Evolutionary conservation across 2,888 invertebrate genomes (phyloP).

Genomic region (Cabera pusaria): DNA sequence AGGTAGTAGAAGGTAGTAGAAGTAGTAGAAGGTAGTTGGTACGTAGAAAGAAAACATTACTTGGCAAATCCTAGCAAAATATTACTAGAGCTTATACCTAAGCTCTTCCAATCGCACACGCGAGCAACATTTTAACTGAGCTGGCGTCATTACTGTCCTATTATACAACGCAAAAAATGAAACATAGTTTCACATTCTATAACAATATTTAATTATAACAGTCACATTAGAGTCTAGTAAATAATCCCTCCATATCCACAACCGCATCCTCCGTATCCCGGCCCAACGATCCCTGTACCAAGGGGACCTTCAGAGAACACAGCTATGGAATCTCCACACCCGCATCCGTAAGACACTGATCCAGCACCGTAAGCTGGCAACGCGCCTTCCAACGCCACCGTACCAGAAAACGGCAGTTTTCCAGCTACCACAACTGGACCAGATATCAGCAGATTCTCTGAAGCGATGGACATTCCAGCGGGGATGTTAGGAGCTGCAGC

Average conservation of each 20-base stretch:
- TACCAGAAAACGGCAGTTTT: conserved; percentile 38
- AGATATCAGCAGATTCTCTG: conserved; percentile 33
- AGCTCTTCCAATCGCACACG: no score
- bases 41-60: no score
- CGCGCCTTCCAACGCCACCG: conserved; percentile 40
- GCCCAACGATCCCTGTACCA: background rate
- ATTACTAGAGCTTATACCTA: no score
- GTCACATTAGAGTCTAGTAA: no score
- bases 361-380: conserved; percentile 28
- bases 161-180: no score
- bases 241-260: conserved; percentile 3
- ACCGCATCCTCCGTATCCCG: conserved; percentile 1
- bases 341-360: conserved; percentile 21
- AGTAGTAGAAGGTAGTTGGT: no score
- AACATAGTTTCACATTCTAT: no score
- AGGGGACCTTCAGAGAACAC: conserved; percentile 6
- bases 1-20: no score
- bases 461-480: conserved; percentile 22
- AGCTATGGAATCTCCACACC: conserved; percentile 11
- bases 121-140: no score
- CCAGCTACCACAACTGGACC: conserved; percentile 36
- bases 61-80: no score
- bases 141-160: no score
- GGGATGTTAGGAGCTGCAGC: conserved; percentile 21
- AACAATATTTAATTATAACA: no score